Percentiles rank a stretch among this genome's conserved stretches.
Evolutionary conservation across 2,888 invertebrate genomes (phyloP).

Genomic region (Drosophila seclusa): DNA sequence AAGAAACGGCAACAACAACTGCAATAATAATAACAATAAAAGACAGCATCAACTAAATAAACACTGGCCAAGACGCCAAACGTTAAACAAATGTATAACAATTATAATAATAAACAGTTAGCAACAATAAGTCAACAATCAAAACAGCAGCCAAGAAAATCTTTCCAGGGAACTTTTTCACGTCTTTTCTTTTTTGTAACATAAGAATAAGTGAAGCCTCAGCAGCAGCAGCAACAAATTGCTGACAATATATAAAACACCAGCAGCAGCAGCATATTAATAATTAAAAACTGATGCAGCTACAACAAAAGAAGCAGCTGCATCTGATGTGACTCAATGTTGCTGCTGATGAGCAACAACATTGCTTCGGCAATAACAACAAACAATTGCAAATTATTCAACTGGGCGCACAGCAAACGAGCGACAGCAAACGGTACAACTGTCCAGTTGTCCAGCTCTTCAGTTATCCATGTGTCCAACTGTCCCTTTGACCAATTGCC

Average conservation of each 20-base stretch:
- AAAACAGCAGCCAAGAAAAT: conserved; percentile 21
- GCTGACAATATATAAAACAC: conserved; percentile 59
- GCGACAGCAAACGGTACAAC: conserved; percentile 19
- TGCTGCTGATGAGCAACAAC: conserved; percentile 39
- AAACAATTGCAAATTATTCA: conserved; percentile 77
- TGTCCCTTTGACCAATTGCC: conserved; percentile 34
- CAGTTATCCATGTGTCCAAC: conserved; percentile 7
- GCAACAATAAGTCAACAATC: conserved; percentile 33
- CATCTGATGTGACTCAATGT: conserved; percentile 12
- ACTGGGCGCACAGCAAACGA: conserved; percentile 73
- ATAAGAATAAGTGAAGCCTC: conserved; percentile 41
- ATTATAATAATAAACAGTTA: conserved; percentile 58
- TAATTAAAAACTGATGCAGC: conserved; percentile 58
- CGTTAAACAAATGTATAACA: conserved; percentile 61
- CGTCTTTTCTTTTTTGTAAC: conserved; percentile 26
- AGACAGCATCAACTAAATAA: conserved; percentile 43
- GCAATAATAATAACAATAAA: conserved; percentile 17
- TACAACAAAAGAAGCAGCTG: conserved; percentile 17
- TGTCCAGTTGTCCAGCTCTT: conserved; percentile 2
- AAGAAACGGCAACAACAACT: conserved; percentile 16
- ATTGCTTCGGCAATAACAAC: conserved; percentile 59
- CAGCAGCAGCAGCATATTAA: conserved; percentile 45
- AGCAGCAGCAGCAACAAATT: conserved; percentile 45
- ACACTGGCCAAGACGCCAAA: conserved; percentile 46
- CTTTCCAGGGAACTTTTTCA: conserved; percentile 16